phyloP scores from a whole-genome alignment of 2,888 invertebrate genomes.

The Andrena flavipes region DNA sequence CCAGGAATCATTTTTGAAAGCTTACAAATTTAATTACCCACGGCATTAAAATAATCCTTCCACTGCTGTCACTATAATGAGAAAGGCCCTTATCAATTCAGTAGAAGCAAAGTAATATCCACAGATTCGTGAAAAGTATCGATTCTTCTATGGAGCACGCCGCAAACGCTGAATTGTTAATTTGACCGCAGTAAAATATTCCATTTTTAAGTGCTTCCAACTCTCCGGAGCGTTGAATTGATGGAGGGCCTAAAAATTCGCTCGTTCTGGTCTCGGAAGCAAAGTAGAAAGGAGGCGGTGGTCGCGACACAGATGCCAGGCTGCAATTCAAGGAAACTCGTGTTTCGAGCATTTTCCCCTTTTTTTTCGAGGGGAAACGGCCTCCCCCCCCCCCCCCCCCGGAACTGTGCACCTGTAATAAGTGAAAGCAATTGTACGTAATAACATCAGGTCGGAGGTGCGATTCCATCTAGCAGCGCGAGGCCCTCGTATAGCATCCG shows the following conservation, averaged over 20 bases:
- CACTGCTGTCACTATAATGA: neutral
- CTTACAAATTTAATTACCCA: too few relatives aligned
- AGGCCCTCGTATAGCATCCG: conserved; percentile 65
- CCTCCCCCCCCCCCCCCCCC: conserved; percentile 4
- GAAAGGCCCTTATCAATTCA: too few relatives aligned
- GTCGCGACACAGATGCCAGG: neutral
- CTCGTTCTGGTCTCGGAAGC: neutral
- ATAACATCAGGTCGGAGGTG: conserved; percentile 68
- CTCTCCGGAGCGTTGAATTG: neutral
- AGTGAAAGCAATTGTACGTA: conserved; percentile 73
- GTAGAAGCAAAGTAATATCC: neutral
- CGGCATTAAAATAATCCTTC: neutral
- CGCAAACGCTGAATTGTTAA: conserved; percentile 1
- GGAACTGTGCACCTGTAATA: conserved; percentile 69
- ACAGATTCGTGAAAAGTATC: neutral
- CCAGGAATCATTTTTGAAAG: too few relatives aligned
- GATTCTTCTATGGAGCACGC: neutral
- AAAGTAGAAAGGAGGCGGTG: neutral
- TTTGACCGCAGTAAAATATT: neutral
- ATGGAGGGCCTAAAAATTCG: neutral
- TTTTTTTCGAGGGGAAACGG: conserved; percentile 16
- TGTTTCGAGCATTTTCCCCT: conserved; percentile 4
- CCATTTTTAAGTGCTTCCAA: neutral
- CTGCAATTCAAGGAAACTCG: conserved; percentile 4
- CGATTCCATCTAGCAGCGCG: conserved; percentile 71